These are phyloP conservation scores for Heliconius charithonia DNA, from an alignment of 2,888 invertebrate genomes.

Conservation along the genomic window DNA sequence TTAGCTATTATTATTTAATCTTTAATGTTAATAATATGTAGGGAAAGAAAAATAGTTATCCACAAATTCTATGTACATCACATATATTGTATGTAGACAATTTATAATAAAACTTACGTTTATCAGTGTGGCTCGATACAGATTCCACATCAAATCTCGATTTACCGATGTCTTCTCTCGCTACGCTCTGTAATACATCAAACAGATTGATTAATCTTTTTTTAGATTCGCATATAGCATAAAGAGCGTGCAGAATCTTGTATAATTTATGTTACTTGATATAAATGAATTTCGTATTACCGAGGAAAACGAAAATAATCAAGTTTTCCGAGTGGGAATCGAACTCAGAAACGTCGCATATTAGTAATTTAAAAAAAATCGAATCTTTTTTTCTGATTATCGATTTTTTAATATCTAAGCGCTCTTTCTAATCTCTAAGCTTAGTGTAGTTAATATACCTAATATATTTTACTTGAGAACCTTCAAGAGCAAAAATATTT, in stretches of 20 bases:
- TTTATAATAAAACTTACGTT: conserved; percentile 3
- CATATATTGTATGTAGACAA: not conserved
- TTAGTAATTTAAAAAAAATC: too few species aligned
- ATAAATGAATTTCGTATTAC: too few species aligned
- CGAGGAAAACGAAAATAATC: not conserved
- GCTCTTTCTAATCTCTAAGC: too few species aligned
- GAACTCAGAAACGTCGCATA: too few species aligned
- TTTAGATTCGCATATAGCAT: not conserved
- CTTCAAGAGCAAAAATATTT: not conserved
- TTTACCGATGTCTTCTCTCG: not conserved
- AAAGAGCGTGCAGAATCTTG: not conserved
- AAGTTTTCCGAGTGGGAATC: too few species aligned
- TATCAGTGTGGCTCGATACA: not conserved
- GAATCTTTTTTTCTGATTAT: too few species aligned
- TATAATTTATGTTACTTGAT: too few species aligned
- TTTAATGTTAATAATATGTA: not conserved
- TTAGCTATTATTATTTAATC: too few species aligned
- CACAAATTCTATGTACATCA: too few species aligned
- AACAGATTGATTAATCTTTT: conserved; percentile 25
- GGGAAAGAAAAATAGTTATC: not conserved
- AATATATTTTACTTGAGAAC: too few species aligned
- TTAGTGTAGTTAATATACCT: too few species aligned
- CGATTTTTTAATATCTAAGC: too few species aligned
- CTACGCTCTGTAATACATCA: not conserved
- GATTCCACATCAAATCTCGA: not conserved